Conservation (phyloP, 2,888 invertebrate species). For the Aspidapion aeneum region DNA sequence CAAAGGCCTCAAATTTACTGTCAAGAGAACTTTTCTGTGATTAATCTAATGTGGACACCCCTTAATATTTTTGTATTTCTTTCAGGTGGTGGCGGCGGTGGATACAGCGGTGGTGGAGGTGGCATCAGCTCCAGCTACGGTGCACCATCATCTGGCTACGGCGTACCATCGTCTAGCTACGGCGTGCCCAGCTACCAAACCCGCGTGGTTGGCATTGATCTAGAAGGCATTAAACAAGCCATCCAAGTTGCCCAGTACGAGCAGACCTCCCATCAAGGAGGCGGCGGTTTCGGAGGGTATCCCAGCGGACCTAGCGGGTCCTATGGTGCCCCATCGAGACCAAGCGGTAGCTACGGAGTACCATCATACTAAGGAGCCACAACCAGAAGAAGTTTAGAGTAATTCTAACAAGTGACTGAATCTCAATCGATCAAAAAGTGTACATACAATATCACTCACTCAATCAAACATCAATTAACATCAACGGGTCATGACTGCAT, state of each 20-base stretch:
- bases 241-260: conserved; percentile 85
- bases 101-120: conserved; percentile 52
- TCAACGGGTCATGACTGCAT: conserved; percentile 49
- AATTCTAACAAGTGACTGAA: conserved; percentile 32
- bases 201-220: conserved; percentile 78
- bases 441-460: conserved; percentile 31
- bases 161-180: conserved; percentile 64
- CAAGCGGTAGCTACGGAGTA: conserved; percentile 47
- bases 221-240: conserved; percentile 82
- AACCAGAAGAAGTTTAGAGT: conserved; percentile 6
- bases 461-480: conserved; percentile 24
- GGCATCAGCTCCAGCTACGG: conserved; percentile 51
- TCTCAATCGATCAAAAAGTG: conserved; percentile 27
- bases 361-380: conserved; percentile 28
- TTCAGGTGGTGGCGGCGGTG: conserved; percentile 48
- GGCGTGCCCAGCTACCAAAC: conserved; percentile 57
- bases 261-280: conserved; percentile 55
- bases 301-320: conserved; percentile 47
- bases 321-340: conserved; percentile 55
- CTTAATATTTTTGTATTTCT: too few relatives aligned
- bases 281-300: conserved; percentile 48
- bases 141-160: conserved; percentile 62
- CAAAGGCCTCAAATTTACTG: too few relatives aligned
- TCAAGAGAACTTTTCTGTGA: too few relatives aligned
- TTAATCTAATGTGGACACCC: too few relatives aligned